These are phyloP conservation scores for Lepisosteus oculatus DNA, from an alignment of 2,113 vertebrate species.

Conservation along the genomic window DNA sequence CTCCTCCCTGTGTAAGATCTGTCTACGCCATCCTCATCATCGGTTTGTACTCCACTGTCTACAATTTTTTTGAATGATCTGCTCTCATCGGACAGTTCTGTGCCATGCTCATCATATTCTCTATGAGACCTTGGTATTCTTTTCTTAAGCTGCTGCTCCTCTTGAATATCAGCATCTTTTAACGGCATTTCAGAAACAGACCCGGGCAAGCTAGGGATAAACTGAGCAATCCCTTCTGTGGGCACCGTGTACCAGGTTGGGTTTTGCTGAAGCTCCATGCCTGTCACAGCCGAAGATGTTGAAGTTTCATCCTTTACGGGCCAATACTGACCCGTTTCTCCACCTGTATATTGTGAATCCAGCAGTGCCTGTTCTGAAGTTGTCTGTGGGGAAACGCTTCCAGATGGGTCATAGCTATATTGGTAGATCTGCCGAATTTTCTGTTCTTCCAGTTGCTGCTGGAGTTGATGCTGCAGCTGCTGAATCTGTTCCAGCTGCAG, in stretches of 20 bases:
- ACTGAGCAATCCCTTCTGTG: constrained; percentile 70
- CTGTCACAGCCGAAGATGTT: constrained; percentile 61
- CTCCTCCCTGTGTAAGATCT: constrained; percentile 76
- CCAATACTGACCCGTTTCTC: constrained; percentile 87
- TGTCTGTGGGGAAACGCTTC: constrained; percentile 62
- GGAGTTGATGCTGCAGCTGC: constrained; percentile 91
- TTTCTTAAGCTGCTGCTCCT: constrained; percentile 71
- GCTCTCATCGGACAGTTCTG: constrained; percentile 55
- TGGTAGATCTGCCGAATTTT: constrained; percentile 84
- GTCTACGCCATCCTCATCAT: constrained; percentile 89
- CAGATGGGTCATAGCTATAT: constrained; percentile 72
- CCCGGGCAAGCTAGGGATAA: constrained; percentile 65
- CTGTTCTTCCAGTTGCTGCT: constrained; percentile 91
- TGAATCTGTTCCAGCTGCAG: constrained; percentile 93
- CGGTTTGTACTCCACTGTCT: constrained; percentile 93
- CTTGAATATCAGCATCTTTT: constrained; percentile 72
- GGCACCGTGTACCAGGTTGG: constrained; percentile 73
- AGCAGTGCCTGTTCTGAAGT: constrained; percentile 76
- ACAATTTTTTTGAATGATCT: constrained; percentile 79
- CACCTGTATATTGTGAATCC: constrained; percentile 79
- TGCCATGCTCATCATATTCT: constrained; percentile 72
- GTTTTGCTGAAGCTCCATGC: constrained; percentile 65
- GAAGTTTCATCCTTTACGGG: constrained; percentile 77
- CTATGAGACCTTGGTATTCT: constrained; percentile 66
- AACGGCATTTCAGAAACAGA: constrained; percentile 78